These are phyloP conservation scores for Tichodroma muraria DNA, from an alignment of 2,113 vertebrate genomes.

Conservation along the genomic window DNA sequence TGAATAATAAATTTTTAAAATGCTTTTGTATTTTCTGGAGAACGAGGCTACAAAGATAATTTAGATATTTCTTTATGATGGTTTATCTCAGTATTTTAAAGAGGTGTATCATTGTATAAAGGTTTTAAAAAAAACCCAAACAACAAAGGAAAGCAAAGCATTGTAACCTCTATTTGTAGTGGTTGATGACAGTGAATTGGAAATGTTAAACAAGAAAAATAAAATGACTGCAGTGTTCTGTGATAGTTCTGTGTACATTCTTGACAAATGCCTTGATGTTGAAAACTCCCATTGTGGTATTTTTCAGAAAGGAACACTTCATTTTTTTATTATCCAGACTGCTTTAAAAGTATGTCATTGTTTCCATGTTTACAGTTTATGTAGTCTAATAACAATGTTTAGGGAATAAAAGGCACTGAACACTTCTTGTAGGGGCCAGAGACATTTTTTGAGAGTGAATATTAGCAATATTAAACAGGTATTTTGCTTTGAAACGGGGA, in stretches of 20 bases:
- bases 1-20: not conserved
- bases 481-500: not conserved
- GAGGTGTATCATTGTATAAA: not conserved
- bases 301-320: not conserved
- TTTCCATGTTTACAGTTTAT: not conserved
- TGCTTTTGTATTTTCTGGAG: not conserved
- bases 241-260: not conserved
- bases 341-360: not conserved
- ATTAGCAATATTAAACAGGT: not conserved
- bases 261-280: slow-evolving; percentile 12
- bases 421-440: not conserved
- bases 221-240: not conserved
- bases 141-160: not conserved
- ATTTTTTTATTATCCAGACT: slow-evolving; percentile 12
- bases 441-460: not conserved
- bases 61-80: not conserved
- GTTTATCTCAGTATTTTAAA: slow-evolving; percentile 21
- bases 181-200: slow-evolving; percentile 13
- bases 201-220: slow-evolving; percentile 30
- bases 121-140: not conserved
- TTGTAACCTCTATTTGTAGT: slow-evolving; percentile 1
- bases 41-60: not conserved
- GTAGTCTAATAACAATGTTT: not conserved
- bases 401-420: not conserved
- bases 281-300: not conserved